These are phyloP conservation scores for Pteronura brasiliensis DNA, from an alignment of 2,113 vertebrate genomes.

Conservation along the genomic window DNA sequence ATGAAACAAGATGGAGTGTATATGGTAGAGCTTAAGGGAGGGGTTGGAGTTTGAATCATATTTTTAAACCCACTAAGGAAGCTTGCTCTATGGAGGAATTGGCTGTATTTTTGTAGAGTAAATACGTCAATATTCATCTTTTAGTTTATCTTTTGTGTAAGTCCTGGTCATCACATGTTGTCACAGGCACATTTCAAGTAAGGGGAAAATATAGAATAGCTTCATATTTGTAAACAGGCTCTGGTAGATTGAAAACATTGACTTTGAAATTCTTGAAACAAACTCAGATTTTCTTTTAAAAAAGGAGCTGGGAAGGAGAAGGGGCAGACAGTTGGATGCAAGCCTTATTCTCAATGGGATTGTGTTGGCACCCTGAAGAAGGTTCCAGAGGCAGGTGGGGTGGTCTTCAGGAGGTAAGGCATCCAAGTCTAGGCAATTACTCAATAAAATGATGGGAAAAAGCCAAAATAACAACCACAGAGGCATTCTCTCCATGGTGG, in stretches of 20 bases:
- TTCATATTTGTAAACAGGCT: neutral
- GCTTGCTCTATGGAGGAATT: neutral
- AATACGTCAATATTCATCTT: neutral
- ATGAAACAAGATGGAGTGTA: neutral
- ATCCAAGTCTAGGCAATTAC: neutral
- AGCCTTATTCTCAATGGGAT: neutral
- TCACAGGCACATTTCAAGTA: neutral
- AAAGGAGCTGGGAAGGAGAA: neutral
- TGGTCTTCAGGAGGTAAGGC: fast-evolving
- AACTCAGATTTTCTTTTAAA: neutral
- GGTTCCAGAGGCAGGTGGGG: neutral
- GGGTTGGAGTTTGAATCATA: neutral
- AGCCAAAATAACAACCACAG: neutral
- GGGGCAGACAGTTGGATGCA: fast-evolving
- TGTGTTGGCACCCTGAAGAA: neutral
- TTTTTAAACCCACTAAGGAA: neutral
- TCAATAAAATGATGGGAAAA: neutral
- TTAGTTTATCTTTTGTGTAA: neutral
- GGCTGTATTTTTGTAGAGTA: neutral
- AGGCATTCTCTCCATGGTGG: neutral
- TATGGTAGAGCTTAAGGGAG: neutral
- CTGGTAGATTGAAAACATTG: neutral
- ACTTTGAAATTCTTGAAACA: neutral
- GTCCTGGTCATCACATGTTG: neutral
- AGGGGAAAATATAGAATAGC: neutral